Conservation (phyloP, 2,113 vertebrate species). For the Oryzias curvinotus region DNA sequence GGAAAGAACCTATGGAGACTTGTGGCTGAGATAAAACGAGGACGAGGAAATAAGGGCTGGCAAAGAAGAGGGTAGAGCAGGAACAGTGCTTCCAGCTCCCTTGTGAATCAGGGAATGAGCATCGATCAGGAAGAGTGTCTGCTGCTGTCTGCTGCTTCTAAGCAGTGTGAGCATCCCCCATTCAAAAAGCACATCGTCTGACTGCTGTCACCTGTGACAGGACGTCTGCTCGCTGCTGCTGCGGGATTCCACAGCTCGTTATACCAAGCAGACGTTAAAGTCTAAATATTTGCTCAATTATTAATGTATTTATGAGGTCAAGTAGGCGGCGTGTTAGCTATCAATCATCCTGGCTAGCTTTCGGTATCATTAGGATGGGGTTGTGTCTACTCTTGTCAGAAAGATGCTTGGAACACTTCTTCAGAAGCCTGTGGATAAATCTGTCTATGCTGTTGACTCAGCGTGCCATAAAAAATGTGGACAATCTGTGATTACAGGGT, state of each 20-base stretch:
- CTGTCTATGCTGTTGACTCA: slow-evolving; percentile 69
- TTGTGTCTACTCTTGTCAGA: slow-evolving; percentile 67
- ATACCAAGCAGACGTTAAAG: not conserved
- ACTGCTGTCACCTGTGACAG: slow-evolving; percentile 47
- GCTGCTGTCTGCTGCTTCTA: slow-evolving; percentile 41
- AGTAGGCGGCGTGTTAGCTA: slow-evolving; percentile 29
- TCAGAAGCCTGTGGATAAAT: slow-evolving; percentile 67
- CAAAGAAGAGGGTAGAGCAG: slow-evolving; percentile 30
- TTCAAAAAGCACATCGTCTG: slow-evolving; percentile 43
- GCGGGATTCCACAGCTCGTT: slow-evolving; percentile 8
- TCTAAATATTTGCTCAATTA: slow-evolving; percentile 32
- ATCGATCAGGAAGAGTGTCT: slow-evolving; percentile 56
- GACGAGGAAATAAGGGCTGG: slow-evolving; percentile 30
- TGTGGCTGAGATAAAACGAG: slow-evolving; percentile 45
- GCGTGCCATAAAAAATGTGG: slow-evolving; percentile 63
- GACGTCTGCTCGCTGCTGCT: slow-evolving; percentile 20
- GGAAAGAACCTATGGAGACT: slow-evolving; percentile 53
- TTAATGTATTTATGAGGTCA: slow-evolving; percentile 29
- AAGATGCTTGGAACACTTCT: slow-evolving; percentile 59
- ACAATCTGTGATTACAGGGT: slow-evolving; percentile 70
- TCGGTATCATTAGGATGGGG: slow-evolving; percentile 55
- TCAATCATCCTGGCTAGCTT: slow-evolving; percentile 57
- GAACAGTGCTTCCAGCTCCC: slow-evolving; percentile 59
- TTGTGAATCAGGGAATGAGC: slow-evolving; percentile 41
- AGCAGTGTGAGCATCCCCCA: slow-evolving; percentile 53